These are phyloP conservation scores for Dioctria linearis DNA, from an alignment of 2,888 invertebrate species.

Conservation along the genomic window DNA sequence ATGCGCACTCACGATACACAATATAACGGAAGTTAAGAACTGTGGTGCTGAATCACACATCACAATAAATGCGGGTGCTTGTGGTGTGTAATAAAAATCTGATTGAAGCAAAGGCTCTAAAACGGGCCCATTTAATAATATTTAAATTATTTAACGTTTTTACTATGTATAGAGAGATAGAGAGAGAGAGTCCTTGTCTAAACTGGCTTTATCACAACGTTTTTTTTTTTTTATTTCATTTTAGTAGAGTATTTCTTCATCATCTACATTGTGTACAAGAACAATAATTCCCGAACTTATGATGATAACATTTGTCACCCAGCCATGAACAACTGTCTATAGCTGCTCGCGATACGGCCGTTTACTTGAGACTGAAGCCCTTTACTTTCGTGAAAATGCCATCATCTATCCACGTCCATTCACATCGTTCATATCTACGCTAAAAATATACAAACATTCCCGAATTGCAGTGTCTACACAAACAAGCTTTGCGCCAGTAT, in stretches of 20 bases:
- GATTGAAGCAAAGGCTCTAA: too few species aligned
- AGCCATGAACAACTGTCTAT: constrained; percentile 2
- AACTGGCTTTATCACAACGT: too few species aligned
- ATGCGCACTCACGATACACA: constrained; percentile 49
- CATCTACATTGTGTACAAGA: too few species aligned
- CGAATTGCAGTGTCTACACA: constrained; percentile 29
- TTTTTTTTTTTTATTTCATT: too few species aligned
- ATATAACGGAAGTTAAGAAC: background rate
- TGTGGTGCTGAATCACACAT: too few species aligned
- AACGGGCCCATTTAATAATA: too few species aligned
- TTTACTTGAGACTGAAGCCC: constrained; percentile 56
- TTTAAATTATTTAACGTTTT: too few species aligned
- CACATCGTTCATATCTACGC: constrained; percentile 40
- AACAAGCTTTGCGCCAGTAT: constrained; percentile 35
- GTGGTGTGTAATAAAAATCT: too few species aligned
- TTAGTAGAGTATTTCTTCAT: too few species aligned
- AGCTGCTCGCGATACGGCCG: constrained; percentile 51
- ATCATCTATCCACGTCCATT: constrained; percentile 50
- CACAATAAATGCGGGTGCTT: too few species aligned
- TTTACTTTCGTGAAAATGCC: constrained; percentile 52
- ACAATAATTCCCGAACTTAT: background rate
- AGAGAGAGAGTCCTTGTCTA: too few species aligned
- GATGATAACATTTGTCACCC: background rate
- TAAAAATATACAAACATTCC: constrained; percentile 41
- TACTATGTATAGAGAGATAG: too few species aligned